These are phyloP conservation scores for Hydropsyche tenuis DNA, from an alignment of 1,140 invertebrate genomes.

Conservation along the genomic window DNA sequence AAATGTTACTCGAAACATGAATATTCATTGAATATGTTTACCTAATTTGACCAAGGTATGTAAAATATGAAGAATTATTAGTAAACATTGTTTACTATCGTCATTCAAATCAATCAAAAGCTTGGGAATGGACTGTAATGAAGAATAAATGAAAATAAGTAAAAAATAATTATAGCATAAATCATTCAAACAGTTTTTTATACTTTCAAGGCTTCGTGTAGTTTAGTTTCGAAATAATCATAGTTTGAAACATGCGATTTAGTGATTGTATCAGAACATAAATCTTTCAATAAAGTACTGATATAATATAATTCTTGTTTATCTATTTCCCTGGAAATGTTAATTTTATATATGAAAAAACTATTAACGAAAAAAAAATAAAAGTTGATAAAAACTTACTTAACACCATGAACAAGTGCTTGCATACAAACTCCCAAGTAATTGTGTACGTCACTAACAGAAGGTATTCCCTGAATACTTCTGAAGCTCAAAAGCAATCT, in stretches of 20 bases:
- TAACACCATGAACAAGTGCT: conserved; percentile 54
- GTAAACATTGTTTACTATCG: conserved; percentile 26
- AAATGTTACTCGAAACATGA: background rate
- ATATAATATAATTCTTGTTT: conserved; percentile 56
- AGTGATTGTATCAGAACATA: conserved; percentile 55
- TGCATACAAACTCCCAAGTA: conserved; percentile 58
- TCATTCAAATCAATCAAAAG: conserved; percentile 6
- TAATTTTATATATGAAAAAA: no score
- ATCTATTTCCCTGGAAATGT: conserved; percentile 55
- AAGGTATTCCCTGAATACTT: conserved; percentile 52
- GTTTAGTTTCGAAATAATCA: conserved; percentile 53
- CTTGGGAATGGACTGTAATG: conserved; percentile 9
- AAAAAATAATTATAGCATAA: background rate
- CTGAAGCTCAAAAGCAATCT: conserved; percentile 56
- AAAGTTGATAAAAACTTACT: conserved; percentile 42
- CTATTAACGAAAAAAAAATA: background rate
- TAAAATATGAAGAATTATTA: conserved; percentile 5
- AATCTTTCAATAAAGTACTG: conserved; percentile 57
- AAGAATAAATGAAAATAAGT: background rate
- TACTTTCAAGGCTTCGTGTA: conserved; percentile 57
- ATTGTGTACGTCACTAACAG: conserved; percentile 55
- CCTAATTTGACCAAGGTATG: conserved; percentile 41
- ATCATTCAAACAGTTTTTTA: background rate
- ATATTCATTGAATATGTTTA: conserved; percentile 22
- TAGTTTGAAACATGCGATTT: conserved; percentile 55